Conservation (phyloP, 2,888 invertebrate genomes). For the Polyommatus iphigenia region DNA sequence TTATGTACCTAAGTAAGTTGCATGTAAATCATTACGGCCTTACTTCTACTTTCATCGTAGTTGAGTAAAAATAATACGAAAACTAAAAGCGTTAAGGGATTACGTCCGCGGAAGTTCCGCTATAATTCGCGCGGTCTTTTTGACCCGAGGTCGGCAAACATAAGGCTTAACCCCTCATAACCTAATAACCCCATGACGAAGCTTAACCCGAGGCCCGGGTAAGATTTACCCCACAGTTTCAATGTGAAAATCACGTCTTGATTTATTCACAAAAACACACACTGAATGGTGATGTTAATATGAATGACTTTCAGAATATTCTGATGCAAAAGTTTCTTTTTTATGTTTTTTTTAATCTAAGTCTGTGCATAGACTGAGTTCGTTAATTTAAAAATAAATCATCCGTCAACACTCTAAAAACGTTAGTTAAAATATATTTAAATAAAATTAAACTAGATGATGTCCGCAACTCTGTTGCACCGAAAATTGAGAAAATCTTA, state of each 20-base stretch:
- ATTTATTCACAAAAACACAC: constrained; percentile 13
- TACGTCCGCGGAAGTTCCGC: background rate
- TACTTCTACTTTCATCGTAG: too few species aligned
- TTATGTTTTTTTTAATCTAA: background rate
- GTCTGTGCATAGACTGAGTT: too few species aligned
- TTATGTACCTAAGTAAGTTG: too few species aligned
- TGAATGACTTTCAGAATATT: constrained; percentile 10
- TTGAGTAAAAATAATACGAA: background rate
- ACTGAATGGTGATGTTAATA: background rate
- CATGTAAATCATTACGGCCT: too few species aligned
- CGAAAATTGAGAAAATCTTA: too few species aligned
- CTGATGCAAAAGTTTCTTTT: background rate
- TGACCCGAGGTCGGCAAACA: constrained; percentile 4
- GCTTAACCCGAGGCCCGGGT: constrained; percentile 7
- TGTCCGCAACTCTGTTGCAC: too few species aligned
- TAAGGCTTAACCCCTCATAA: constrained; percentile 11
- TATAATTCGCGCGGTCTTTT: constrained; percentile 16
- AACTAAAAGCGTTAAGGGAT: background rate
- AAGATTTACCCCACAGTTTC: background rate
- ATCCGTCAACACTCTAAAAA: too few species aligned
- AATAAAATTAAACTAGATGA: too few species aligned
- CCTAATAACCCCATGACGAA: constrained; percentile 17
- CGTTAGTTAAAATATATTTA: too few species aligned
- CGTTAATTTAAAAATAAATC: too few species aligned
- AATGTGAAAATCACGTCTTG: constrained; percentile 2